Conservation (phyloP, 2,888 invertebrate species). For the Xestia c-nigrum region DNA sequence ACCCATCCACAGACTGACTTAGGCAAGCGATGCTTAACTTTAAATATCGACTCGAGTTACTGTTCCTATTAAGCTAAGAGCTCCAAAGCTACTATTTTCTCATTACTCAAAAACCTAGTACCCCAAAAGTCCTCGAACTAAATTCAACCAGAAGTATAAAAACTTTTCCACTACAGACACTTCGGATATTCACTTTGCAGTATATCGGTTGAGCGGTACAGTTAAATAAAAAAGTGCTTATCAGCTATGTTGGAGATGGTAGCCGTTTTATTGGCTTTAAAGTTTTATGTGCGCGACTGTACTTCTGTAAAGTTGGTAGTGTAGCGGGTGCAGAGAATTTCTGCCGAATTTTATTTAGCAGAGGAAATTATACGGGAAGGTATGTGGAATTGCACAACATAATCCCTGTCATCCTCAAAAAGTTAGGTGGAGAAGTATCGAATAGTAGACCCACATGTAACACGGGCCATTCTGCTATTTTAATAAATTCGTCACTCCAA, state of each 20-base stretch:
- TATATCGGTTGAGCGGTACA: constrained; percentile 71
- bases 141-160: constrained; percentile 36
- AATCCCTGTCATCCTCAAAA: too few species aligned
- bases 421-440: too few species aligned
- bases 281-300: constrained; percentile 83
- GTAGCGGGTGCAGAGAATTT: constrained; percentile 57
- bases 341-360: constrained; percentile 29
- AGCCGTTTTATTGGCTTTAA: constrained; percentile 86
- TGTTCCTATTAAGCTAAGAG: too few species aligned
- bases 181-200: constrained; percentile 59
- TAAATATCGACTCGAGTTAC: too few species aligned
- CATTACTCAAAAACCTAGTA: constrained; percentile 4
- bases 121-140: background rate
- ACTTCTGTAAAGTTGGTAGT: constrained; percentile 66
- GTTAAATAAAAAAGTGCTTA: constrained; percentile 87
- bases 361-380: constrained; percentile 18
- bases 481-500: too few species aligned
- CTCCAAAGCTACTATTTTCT: background rate
- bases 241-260: constrained; percentile 84
- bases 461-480: too few species aligned
- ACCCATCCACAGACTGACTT: too few species aligned
- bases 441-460: too few species aligned
- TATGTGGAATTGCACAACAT: background rate
- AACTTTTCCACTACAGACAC: constrained; percentile 31
- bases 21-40: too few species aligned